phyloP scores from a whole-genome alignment of 1,140 invertebrate species.

The Drosophila subpulchrella region DNA sequence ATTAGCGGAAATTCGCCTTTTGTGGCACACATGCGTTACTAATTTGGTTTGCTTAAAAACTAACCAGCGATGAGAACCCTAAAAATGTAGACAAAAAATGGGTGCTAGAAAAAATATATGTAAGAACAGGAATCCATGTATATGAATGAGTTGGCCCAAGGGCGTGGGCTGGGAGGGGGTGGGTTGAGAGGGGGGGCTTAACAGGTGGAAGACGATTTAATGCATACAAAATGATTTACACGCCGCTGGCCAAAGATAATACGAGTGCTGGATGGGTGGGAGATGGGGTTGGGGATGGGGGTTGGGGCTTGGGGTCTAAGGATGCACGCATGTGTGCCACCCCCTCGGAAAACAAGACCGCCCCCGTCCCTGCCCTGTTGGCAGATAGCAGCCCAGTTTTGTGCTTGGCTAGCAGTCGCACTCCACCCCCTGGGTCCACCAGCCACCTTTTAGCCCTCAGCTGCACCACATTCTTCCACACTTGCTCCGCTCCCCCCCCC shows the following conservation, averaged over 20 bases:
- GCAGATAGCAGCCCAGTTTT: constrained; percentile 34
- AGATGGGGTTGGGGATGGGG: constrained; percentile 2
- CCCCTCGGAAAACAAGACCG: background rate
- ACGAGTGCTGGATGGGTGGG: constrained; percentile 28
- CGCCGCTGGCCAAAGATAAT: constrained; percentile 82
- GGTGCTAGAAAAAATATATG: background rate
- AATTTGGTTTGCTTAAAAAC: constrained; percentile 51
- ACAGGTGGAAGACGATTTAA: constrained; percentile 75
- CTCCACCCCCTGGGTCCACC: background rate
- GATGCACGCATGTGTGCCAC: constrained; percentile 22
- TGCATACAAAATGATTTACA: constrained; percentile 83
- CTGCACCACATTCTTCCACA: constrained; percentile 21
- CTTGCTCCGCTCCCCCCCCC: constrained; percentile 8
- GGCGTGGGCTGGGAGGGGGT: background rate
- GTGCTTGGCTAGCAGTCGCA: constrained; percentile 54
- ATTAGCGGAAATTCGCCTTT: constrained; percentile 24
- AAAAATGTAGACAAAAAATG: constrained; percentile 6
- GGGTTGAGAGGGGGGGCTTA: background rate
- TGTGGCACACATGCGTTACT: constrained; percentile 36
- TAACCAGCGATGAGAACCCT: constrained; percentile 10
- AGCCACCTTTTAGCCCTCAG: background rate
- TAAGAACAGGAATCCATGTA: constrained; percentile 16
- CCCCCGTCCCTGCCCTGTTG: background rate
- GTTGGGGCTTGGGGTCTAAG: background rate
- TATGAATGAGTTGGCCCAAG: constrained; percentile 23